These are phyloP conservation scores for Aramus guarauna DNA, from an alignment of 2,113 vertebrate species.

Conservation along the genomic window DNA sequence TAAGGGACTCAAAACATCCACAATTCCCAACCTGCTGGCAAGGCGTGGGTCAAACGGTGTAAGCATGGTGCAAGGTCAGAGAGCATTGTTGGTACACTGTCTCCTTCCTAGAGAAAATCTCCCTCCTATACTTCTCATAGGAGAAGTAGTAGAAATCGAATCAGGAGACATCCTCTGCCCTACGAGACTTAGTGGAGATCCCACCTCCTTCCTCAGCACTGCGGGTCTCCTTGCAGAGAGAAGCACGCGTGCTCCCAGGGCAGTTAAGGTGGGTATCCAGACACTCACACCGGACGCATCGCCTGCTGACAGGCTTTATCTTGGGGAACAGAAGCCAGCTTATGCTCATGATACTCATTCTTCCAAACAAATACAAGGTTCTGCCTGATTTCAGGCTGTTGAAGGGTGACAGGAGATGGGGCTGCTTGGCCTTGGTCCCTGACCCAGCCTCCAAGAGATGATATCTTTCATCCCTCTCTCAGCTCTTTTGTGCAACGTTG, in stretches of 20 bases:
- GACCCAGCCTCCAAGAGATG: background rate
- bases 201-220: background rate
- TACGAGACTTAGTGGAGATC: background rate
- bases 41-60: rapidly evolving
- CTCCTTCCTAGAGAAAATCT: background rate
- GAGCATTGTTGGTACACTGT: background rate
- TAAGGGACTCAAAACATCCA: background rate
- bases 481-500: background rate
- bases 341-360: background rate
- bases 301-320: background rate
- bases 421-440: background rate
- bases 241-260: rapidly evolving
- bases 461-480: background rate
- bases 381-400: background rate
- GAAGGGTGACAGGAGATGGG: background rate
- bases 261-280: background rate
- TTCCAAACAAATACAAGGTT: background rate
- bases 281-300: background rate
- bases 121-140: background rate
- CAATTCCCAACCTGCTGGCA: background rate
- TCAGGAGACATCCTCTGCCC: background rate
- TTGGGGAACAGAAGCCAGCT: background rate
- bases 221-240: rapidly evolving
- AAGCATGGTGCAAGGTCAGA: background rate
- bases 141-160: background rate